These are phyloP conservation scores for Halcyon smyrnensis DNA, from an alignment of 2,797 vertebrate species.

Conservation along the genomic window DNA sequence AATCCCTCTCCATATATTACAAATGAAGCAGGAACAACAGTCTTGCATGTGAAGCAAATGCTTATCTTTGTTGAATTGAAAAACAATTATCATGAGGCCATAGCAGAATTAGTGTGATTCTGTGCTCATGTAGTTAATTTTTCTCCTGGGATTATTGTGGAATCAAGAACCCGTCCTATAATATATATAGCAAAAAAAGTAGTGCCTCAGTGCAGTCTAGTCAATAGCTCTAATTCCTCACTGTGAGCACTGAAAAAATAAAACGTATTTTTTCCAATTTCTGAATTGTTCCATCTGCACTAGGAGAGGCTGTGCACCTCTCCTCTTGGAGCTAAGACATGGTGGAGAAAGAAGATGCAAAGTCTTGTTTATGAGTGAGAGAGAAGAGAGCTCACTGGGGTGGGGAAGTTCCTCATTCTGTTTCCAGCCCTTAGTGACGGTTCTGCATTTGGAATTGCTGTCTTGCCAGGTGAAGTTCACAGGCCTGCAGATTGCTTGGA, in stretches of 20 bases:
- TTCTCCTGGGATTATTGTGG: not conserved
- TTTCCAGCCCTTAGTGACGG: not conserved
- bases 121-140: not conserved
- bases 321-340: not conserved
- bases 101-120: not conserved
- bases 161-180: not conserved
- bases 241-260: not conserved
- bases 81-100: not conserved
- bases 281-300: not conserved
- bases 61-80: not conserved
- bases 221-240: not conserved
- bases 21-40: not conserved
- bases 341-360: not conserved
- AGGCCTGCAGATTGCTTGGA: not conserved
- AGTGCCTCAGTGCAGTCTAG: not conserved
- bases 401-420: not conserved
- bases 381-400: accelerated
- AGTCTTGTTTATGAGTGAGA: not conserved
- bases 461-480: not conserved
- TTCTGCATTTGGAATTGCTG: not conserved
- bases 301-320: not conserved
- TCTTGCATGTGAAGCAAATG: not conserved
- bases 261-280: not conserved
- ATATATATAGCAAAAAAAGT: not conserved
- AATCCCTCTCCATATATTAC: not conserved